Conservation (phyloP, 2,888 invertebrate species). For the Agriotes lineatus region DNA sequence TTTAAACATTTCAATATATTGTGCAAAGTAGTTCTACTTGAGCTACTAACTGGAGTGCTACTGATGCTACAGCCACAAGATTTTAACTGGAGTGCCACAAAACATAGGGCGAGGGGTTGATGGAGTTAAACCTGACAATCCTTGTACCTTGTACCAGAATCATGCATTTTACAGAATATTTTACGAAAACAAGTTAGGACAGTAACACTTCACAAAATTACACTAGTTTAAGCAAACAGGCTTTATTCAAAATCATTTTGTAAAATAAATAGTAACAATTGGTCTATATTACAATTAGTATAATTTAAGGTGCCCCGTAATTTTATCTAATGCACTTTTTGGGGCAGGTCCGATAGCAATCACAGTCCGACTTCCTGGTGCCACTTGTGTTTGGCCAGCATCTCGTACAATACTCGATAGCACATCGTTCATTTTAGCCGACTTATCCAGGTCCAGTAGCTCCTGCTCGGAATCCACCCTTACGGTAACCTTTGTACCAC, state of each 20-base stretch:
- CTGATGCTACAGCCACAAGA: too few species aligned
- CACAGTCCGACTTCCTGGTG: slow-evolving; percentile 89
- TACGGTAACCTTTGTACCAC: slow-evolving; percentile 91
- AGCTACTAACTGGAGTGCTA: too few species aligned
- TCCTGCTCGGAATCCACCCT: slow-evolving; percentile 83
- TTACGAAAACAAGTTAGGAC: too few species aligned
- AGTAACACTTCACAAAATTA: too few species aligned
- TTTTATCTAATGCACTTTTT: slow-evolving; percentile 79
- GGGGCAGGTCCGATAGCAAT: slow-evolving; percentile 94
- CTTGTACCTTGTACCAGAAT: too few species aligned
- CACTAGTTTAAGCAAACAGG: background rate
- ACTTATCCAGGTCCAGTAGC: slow-evolving; percentile 75
- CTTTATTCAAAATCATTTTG: slow-evolving; percentile 47
- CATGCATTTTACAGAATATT: too few species aligned
- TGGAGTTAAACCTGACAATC: too few species aligned
- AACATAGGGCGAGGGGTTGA: too few species aligned
- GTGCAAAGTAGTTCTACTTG: too few species aligned
- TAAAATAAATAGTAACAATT: too few species aligned
- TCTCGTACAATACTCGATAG: slow-evolving; percentile 84
- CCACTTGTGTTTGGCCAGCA: slow-evolving; percentile 94
- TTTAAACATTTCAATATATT: too few species aligned
- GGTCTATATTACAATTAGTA: slow-evolving; percentile 75
- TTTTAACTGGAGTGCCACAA: too few species aligned
- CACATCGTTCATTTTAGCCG: slow-evolving; percentile 79
- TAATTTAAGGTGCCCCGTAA: slow-evolving; percentile 90